Conservation (phyloP, 2,888 invertebrate species). For the Andrena hattorfiana region DNA sequence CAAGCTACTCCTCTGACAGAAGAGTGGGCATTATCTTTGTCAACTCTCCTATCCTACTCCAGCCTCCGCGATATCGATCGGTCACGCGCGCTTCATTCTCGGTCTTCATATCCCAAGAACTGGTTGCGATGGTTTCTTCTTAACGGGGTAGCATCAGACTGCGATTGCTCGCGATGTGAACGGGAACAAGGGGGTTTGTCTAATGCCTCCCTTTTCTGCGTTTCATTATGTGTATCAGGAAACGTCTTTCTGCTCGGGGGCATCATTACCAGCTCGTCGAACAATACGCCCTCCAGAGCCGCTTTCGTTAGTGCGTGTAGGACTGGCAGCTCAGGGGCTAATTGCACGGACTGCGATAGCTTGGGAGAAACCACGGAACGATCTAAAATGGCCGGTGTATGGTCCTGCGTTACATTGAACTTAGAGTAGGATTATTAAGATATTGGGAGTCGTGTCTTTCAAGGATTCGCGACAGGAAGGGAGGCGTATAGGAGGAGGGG, state of each 20-base stretch:
- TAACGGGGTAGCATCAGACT: neutral
- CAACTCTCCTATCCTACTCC: neutral
- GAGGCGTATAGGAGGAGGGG: constrained; percentile 26
- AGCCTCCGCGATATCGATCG: neutral
- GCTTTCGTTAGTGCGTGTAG: constrained; percentile 60
- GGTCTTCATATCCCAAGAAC: neutral
- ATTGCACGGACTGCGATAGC: neutral
- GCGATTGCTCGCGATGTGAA: neutral
- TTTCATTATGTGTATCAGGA: constrained; percentile 23
- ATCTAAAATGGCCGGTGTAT: neutral
- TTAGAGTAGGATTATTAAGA: constrained; percentile 70
- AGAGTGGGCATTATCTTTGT: constrained; percentile 4
- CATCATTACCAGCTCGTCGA: constrained; percentile 62
- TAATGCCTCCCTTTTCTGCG: constrained; percentile 12
- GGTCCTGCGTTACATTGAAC: constrained; percentile 17
- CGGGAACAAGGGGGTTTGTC: constrained; percentile 2
- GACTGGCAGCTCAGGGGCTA: constrained; percentile 46
- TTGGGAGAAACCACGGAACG: neutral
- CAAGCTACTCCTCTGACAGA: neutral
- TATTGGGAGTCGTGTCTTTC: constrained; percentile 56
- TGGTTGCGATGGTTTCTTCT: constrained; percentile 14
- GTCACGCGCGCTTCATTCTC: neutral
- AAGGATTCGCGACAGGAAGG: neutral
- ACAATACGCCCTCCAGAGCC: constrained; percentile 60
- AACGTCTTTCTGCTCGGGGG: constrained; percentile 49